Conservation (phyloP, 2,113 vertebrate species). For the Hypocryptadius cinnamomeus region DNA sequence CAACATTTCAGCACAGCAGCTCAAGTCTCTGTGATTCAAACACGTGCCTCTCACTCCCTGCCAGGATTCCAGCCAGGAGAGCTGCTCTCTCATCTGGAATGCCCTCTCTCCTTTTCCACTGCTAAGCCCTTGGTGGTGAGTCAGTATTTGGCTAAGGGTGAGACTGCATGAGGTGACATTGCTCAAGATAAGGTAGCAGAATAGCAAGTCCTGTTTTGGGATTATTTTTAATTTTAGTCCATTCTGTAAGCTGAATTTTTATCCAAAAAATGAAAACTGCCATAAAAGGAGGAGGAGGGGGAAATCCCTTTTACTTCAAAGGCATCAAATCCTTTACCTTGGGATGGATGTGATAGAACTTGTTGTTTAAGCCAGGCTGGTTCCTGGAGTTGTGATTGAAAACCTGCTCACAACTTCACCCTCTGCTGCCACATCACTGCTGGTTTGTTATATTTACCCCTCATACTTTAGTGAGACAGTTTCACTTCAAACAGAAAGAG, state of each 20-base stretch:
- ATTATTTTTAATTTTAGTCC: background rate
- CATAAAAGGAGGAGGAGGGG: background rate
- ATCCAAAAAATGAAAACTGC: background rate
- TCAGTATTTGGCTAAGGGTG: constrained; percentile 61
- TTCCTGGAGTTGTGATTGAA: background rate
- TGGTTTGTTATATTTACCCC: background rate
- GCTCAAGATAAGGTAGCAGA: constrained; percentile 36
- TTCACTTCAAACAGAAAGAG: background rate
- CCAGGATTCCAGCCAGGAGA: background rate
- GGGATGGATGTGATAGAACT: background rate
- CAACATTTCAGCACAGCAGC: background rate
- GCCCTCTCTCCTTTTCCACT: background rate
- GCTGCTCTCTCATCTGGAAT: background rate
- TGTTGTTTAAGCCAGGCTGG: background rate
- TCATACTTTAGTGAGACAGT: background rate
- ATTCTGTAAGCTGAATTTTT: background rate
- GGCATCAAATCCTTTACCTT: background rate
- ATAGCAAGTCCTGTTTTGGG: background rate
- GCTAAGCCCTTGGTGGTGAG: constrained; percentile 29
- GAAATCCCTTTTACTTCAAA: background rate
- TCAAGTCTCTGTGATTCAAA: background rate
- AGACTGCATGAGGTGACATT: constrained; percentile 24
- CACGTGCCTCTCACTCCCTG: background rate
- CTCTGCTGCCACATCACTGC: background rate
- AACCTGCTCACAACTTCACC: background rate